Evolutionary conservation across 2,113 vertebrate genomes (phyloP), one percentile per base, ranked within the genome.

Genomic region (Leucoraja erinaceus): DNA sequence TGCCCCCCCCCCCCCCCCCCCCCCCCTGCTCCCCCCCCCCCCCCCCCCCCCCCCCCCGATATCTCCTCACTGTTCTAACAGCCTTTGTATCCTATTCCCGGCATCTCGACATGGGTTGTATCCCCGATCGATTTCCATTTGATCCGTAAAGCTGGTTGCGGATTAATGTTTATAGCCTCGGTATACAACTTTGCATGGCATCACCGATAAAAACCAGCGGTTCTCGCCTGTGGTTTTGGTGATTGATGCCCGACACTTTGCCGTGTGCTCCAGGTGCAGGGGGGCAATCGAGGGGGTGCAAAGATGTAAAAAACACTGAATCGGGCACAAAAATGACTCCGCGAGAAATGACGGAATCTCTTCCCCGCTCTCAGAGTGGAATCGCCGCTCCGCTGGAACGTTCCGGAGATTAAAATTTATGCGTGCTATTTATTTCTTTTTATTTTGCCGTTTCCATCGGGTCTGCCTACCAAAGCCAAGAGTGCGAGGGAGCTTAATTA

Each of bases 121-220:
- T 88, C 83, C 83, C 8, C 0, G 28, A 88, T 88, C 31, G 6
- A 63, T 88, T 59, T 88, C 18, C 83, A 88, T 59, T 56, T 88
- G 83, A 88, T 88, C 83, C n/a, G n/a, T 31, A 88, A 88, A 88
- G 83, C 83, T 59, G 16, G 61, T 88, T 88, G n/a, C 83, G 38
- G 31, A 63, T 63, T 56, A 31, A 88, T 31, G 59, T 88, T 88
- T 18, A 88, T 61, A 72, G 59, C 83, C 18, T n/a, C n/a, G 28
- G 33, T n/a, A 86, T 5, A 61, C 63, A 63, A 88, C 63, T 88
- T 88, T 63, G 83, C 56, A 66, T 88, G 59, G 12, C 28, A 61
- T 63, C 59, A 0, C 83, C 6, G n/a, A 63, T 86, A 63, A 63
- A 63, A 86, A 28, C 83, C 33, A n/a, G n/a, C 18, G 83, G 63